Evolutionary conservation across 2,113 vertebrate species (phyloP).

Genomic region (Corythoichthys intestinalis): DNA sequence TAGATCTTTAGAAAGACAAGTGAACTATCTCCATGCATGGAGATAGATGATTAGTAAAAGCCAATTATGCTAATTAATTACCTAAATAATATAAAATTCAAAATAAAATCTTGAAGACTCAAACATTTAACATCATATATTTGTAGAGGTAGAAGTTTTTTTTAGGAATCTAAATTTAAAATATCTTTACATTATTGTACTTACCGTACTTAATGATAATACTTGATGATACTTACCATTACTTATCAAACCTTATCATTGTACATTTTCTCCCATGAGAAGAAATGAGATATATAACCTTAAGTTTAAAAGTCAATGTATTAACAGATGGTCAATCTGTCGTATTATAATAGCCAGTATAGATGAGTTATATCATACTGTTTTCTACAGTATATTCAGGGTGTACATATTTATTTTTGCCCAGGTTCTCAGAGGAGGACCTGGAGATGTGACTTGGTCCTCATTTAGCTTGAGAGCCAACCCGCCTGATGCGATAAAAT

Average conservation of each 20-base stretch:
- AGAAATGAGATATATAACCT: not conserved
- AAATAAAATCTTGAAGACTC: no score
- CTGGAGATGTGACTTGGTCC: no score
- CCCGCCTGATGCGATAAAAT: no score
- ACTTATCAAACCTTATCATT: not conserved
- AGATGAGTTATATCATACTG: not conserved
- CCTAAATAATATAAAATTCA: no score
- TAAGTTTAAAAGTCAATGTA: not conserved
- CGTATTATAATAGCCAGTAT: not conserved
- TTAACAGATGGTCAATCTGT: not conserved
- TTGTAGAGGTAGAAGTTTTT: no score
- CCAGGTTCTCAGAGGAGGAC: no score
- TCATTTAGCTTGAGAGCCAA: no score
- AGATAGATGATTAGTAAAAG: constrained; percentile 1
- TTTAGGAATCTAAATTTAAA: no score
- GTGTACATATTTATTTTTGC: not conserved
- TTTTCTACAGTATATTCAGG: not conserved
- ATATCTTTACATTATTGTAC: no score
- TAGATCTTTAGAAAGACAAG: constrained; percentile 47
- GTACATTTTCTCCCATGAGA: not conserved
- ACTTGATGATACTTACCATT: not conserved
- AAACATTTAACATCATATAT: no score
- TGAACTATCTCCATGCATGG: constrained; percentile 10
- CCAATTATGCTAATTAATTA: not conserved
- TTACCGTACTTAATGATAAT: not conserved